These are phyloP conservation scores for Julus scanicus DNA, from an alignment of 2,888 invertebrate genomes.

Conservation along the genomic window DNA sequence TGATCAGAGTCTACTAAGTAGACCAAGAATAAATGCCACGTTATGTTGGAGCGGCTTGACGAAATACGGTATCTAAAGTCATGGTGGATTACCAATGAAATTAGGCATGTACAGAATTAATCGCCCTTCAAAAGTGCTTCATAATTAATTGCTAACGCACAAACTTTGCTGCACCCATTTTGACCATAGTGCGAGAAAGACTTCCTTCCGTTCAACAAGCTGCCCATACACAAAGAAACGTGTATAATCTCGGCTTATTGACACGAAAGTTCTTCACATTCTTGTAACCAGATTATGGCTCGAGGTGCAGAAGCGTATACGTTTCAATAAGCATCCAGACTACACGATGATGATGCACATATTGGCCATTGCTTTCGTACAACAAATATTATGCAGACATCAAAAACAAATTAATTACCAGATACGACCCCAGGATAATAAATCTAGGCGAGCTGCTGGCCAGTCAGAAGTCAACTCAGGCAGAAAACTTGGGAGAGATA, in stretches of 20 bases:
- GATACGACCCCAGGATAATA: background rate
- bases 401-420: conserved; percentile 39
- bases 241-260: background rate
- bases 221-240: background rate
- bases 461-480: background rate
- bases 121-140: background rate
- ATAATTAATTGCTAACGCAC: background rate
- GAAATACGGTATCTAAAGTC: too few species aligned
- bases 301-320: background rate
- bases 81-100: background rate
- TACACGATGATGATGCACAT: background rate
- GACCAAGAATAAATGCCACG: too few species aligned
- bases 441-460: background rate
- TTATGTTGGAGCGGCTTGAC: too few species aligned
- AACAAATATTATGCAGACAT: conserved; percentile 21
- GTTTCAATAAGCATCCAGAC: background rate
- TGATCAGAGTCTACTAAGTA: too few species aligned
- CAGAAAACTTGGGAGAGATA: background rate
- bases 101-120: background rate
- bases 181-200: background rate
- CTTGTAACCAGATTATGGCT: background rate
- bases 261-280: background rate
- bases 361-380: background rate
- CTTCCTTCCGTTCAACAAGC: background rate
- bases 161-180: background rate